Base-by-base conservation (phyloP, 2,113 vertebrate genomes). In the Lontra canadensis region DNA sequence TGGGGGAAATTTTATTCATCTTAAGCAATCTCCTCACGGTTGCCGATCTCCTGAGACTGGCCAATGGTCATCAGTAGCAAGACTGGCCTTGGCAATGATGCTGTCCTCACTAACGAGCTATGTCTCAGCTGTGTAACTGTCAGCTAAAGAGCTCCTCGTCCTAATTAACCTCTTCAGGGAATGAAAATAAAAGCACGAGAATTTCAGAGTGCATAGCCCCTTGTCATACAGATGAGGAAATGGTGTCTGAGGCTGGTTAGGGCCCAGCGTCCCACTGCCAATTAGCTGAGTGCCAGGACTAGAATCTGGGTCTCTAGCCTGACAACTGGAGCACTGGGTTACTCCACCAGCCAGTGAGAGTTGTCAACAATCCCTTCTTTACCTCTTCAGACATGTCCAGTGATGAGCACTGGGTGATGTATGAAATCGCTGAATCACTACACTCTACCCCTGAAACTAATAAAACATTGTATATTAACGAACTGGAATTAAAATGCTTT, bases 81-180 rank as follows among this genome's bases (percentile, higher is more conserved):
- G 0, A 31, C 26, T 0, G 9, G 81, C 82, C 78, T 88, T 34
- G 57, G 92, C 81, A 74, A 18, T 36, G 85, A 65, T n/a, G 44
- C 76, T 1, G 0, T 61, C 25, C 73, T 90, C 57, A 26, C 90
- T 95, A 93, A 95, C 25, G 47, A 96, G 95, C 76, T n/a, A 4
- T 6, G 34, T 57, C 93, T 88, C 57, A 8, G 71, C 52, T 44
- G 83, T 44, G 13, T 44, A 71, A 96, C 59, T 81, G 44, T 81
- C 88, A 71, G 90, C 20, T 84, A 82, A 85, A 88, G 83, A 97
- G 78, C 26, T 78, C 71, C 69, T 20, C 0, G 0, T 76, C 92
- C 69, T 55, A 95, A 94, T 76, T 76, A 94, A 93, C 85, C 91
- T 96, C 96, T 94, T 91, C 78, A 78, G 71, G 81, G 84, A 44